Evolutionary conservation across 2,888 invertebrate genomes (phyloP), one percentile per base, ranked within the genome.

Genomic region (Harpalus rufipes): DNA sequence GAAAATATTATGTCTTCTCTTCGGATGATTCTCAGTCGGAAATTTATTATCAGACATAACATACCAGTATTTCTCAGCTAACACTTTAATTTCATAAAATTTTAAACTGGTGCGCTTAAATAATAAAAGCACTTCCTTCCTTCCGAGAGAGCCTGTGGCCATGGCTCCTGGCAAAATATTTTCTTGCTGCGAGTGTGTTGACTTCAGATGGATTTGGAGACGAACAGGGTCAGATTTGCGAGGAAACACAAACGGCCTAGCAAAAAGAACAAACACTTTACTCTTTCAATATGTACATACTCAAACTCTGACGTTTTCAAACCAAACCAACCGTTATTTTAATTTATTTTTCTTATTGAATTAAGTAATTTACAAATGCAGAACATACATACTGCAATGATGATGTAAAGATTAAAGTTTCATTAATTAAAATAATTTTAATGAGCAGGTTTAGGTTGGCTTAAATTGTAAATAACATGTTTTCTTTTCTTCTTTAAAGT

Each of bases 61-160:
- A 81, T 32, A 78, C 78, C 56, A 59, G 56, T 78, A 78, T 78
- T 78, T 78, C 78, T 56, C 58, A 58, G 78, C 78, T 78, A 78
- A 78, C 80, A 80, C 80, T 80, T 80, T 80, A 80, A 80, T 80
- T 80, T 80, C 80, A 61, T 80, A 80, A 80, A 80, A 80, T 80
- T 80, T 80, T 80, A 80, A 80, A 80, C 61, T 58, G 61, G 59
- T 63, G 61, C 41, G 58, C 44, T 61, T 80, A 80, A 80, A 80
- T 80, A 80, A 80, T 80, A 80, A 80, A 80, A 80, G 41, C 61
- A 14, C 39, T 80, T 80, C 61, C 61, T 80, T 61, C 80, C 61
- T 80, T 61, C 80, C 39, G 32, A n/a, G 14, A 8, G 39, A 61
- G 63, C 59, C 21, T 80, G 80, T n/a, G 25, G 58, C 78, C 25